Conservation (phyloP, 1,140 invertebrate species). For the Sycophila sp. region DNA sequence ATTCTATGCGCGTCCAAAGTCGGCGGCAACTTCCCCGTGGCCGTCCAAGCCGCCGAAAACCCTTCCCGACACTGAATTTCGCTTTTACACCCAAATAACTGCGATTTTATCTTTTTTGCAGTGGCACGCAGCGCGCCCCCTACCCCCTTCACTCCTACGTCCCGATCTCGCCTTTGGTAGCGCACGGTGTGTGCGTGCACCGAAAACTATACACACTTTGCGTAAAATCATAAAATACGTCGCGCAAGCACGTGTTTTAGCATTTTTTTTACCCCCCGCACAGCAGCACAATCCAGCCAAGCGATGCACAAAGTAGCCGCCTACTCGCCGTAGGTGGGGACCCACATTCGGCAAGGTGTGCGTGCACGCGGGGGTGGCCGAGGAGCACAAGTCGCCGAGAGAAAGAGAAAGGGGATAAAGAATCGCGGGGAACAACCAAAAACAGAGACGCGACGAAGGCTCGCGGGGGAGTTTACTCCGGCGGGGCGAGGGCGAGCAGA, state of each 20-base stretch:
- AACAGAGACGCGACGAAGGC: too few species aligned
- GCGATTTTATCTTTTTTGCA: slow-evolving; percentile 1
- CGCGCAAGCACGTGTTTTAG: too few species aligned
- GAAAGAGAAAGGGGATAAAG: neutral
- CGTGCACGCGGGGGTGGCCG: slow-evolving; percentile 16
- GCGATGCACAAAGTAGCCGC: too few species aligned
- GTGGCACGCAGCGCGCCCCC: neutral
- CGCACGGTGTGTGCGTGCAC: too few species aligned
- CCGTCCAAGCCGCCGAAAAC: neutral
- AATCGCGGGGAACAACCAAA: neutral
- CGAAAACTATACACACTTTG: neutral
- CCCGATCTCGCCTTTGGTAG: too few species aligned
- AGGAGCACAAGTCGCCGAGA: neutral
- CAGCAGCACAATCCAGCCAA: neutral
- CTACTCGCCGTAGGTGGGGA: neutral
- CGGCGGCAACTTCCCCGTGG: neutral
- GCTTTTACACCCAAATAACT: neutral
- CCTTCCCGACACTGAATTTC: neutral
- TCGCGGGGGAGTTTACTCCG: too few species aligned
- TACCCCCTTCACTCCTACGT: too few species aligned
- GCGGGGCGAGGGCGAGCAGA: too few species aligned
- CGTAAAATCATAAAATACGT: neutral
- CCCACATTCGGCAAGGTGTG: neutral
- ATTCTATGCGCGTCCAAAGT: neutral
- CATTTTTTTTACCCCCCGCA: neutral